Conservation (phyloP, 35 echinoderm and acorn worm genomes). For the Chiridota heheva region DNA sequence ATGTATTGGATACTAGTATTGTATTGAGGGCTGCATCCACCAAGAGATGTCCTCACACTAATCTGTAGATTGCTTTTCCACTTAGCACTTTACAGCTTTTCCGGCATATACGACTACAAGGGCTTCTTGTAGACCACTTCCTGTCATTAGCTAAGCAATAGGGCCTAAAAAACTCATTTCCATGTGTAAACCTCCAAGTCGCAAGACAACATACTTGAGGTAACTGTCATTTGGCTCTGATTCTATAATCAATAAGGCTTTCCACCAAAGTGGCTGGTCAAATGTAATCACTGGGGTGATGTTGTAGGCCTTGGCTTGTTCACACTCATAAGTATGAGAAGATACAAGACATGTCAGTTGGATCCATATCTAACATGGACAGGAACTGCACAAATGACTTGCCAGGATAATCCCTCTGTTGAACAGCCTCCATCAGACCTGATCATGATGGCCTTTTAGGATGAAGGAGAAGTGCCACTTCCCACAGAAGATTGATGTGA, state of each 20-base stretch:
- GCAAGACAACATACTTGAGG: not conserved
- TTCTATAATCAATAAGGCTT: slow-evolving; percentile 12
- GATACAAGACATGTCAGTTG: too few relatives aligned
- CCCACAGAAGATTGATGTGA: too few relatives aligned
- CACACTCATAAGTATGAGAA: too few relatives aligned
- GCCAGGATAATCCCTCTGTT: too few relatives aligned
- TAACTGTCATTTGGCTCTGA: slow-evolving; percentile 19
- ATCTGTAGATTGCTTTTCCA: slow-evolving; percentile 29
- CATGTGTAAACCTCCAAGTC: slow-evolving; percentile 3
- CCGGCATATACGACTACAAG: slow-evolving; percentile 47
- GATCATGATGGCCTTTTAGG: too few relatives aligned
- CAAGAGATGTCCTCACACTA: slow-evolving; percentile 48
- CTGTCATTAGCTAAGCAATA: slow-evolving; percentile 58
- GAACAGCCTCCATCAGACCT: too few relatives aligned
- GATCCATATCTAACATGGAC: too few relatives aligned
- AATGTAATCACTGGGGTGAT: too few relatives aligned
- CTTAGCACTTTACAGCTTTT: slow-evolving; percentile 18
- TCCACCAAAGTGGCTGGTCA: slow-evolving; percentile 45
- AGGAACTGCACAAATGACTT: too few relatives aligned
- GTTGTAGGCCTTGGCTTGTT: too few relatives aligned
- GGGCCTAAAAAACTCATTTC: slow-evolving; percentile 51
- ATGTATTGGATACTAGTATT: not conserved
- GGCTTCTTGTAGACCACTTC: slow-evolving; percentile 47
- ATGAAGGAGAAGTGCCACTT: too few relatives aligned
- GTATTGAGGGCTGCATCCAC: slow-evolving; percentile 39